phyloP scores from a whole-genome alignment of 1,140 invertebrate genomes.

The Matsumurasca onukii region DNA sequence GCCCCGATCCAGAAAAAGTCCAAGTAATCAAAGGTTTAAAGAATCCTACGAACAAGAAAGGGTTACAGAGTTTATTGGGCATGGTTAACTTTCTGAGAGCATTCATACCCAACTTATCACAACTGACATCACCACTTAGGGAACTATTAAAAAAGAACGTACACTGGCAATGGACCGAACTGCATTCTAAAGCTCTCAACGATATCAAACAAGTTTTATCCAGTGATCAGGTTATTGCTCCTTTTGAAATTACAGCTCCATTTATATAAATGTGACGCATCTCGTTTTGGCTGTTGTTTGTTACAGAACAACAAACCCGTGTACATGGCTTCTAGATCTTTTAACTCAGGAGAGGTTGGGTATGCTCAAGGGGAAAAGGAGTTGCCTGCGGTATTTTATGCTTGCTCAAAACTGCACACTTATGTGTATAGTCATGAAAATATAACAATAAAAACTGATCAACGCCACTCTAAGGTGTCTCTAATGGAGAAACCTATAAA shows the following conservation, averaged over 20 bases:
- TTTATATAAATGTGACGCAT: background rate
- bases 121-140: slow-evolving; percentile 32
- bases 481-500: slow-evolving; percentile 30
- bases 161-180: background rate
- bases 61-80: slow-evolving; percentile 34
- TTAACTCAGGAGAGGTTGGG: background rate
- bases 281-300: background rate
- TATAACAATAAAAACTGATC: slow-evolving; percentile 20
- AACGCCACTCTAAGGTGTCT: slow-evolving; percentile 29
- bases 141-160: slow-evolving; percentile 35
- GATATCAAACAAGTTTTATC: background rate
- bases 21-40: slow-evolving; percentile 31
- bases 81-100: slow-evolving; percentile 31
- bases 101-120: slow-evolving; percentile 30
- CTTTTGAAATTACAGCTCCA: background rate
- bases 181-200: background rate
- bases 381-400: background rate
- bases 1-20: slow-evolving; percentile 22
- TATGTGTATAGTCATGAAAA: slow-evolving; percentile 22
- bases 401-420: slow-evolving; percentile 3
- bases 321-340: no score
- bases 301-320: background rate
- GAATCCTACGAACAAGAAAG: slow-evolving; percentile 32
- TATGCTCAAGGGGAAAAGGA: background rate
- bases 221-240: background rate